phyloP scores from a whole-genome alignment of 64 coral and sea anemone genomes.

The Stylophora pistillata region DNA sequence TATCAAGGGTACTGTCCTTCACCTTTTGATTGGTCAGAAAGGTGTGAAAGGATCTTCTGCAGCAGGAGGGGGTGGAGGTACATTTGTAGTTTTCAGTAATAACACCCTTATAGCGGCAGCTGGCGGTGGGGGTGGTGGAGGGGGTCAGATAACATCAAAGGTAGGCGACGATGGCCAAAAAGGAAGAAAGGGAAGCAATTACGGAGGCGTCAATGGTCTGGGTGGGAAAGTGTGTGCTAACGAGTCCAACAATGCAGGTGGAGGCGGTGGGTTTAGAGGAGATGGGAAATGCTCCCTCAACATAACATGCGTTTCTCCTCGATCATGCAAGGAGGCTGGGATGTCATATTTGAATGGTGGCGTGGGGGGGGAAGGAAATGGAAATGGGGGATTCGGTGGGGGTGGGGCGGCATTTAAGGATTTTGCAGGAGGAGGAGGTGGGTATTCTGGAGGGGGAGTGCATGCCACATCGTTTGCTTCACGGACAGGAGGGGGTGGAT shows the following conservation, averaged over 20 bases:
- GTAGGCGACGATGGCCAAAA: not conserved
- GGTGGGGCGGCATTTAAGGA: slow-evolving; percentile 5
- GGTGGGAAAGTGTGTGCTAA: slow-evolving; percentile 12
- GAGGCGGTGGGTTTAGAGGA: slow-evolving; percentile 34
- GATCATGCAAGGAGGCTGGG: slow-evolving; percentile 5
- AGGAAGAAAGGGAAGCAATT: not conserved
- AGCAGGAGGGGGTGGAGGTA: slow-evolving; percentile 56
- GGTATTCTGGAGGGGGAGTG: slow-evolving; percentile 59
- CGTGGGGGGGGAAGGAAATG: slow-evolving; percentile 35
- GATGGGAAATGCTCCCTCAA: slow-evolving; percentile 2
- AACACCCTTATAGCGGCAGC: slow-evolving; percentile 21
- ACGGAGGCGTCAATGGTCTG: slow-evolving; percentile 4
- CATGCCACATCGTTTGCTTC: not conserved
- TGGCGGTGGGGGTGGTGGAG: slow-evolving; percentile 54
- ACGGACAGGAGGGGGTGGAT: slow-evolving; percentile 44
- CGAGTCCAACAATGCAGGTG: not conserved
- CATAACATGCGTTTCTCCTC: not conserved
- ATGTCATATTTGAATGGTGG: not conserved
- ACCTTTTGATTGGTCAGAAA: slow-evolving; percentile 43
- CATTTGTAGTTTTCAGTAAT: not conserved
- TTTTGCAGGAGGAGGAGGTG: slow-evolving; percentile 53
- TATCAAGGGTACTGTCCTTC: not conserved
- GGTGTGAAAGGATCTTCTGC: not conserved
- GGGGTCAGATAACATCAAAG: not conserved
- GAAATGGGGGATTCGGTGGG: slow-evolving; percentile 38